A percentile compares a stretch with the other conserved stretches of the same genome.
These are phyloP conservation scores for Colletes latitarsis DNA, from an alignment of 1,140 invertebrate genomes.

Conservation along the genomic window DNA sequence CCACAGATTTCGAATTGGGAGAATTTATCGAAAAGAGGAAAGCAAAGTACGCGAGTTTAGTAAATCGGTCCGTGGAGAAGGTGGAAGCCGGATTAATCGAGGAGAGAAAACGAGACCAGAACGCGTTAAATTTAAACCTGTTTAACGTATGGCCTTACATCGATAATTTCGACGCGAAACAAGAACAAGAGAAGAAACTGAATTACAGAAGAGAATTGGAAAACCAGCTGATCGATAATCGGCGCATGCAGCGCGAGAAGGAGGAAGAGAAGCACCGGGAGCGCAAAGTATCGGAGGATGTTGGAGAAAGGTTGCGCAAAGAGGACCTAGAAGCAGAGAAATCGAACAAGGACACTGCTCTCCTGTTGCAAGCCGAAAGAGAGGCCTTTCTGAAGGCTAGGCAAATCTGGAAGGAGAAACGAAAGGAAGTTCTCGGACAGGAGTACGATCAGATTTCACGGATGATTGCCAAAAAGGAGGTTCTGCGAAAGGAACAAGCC, in stretches of 20 bases:
- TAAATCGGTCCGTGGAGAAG: background rate
- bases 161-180: background rate
- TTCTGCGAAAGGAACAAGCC: conserved; percentile 6
- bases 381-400: conserved; percentile 29
- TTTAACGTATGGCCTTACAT: background rate
- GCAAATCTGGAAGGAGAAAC: conserved; percentile 45
- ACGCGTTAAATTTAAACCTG: background rate
- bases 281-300: conserved; percentile 40
- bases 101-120: background rate
- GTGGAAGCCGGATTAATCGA: background rate
- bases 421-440: conserved; percentile 17
- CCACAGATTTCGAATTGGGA: conserved; percentile 29
- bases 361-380: conserved; percentile 27
- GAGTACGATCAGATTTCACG: conserved; percentile 36
- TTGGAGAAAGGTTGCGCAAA: background rate
- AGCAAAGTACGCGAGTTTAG: background rate
- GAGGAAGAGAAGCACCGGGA: conserved; percentile 41
- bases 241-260: conserved; percentile 20
- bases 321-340: conserved; percentile 14
- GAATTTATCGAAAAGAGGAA: background rate
- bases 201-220: conserved; percentile 25
- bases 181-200: background rate
- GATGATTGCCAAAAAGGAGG: conserved; percentile 29
- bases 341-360: background rate
- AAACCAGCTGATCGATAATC: conserved; percentile 38